Base-by-base conservation (phyloP, 1,140 invertebrate genomes). In the Cotesia glomerata region DNA sequence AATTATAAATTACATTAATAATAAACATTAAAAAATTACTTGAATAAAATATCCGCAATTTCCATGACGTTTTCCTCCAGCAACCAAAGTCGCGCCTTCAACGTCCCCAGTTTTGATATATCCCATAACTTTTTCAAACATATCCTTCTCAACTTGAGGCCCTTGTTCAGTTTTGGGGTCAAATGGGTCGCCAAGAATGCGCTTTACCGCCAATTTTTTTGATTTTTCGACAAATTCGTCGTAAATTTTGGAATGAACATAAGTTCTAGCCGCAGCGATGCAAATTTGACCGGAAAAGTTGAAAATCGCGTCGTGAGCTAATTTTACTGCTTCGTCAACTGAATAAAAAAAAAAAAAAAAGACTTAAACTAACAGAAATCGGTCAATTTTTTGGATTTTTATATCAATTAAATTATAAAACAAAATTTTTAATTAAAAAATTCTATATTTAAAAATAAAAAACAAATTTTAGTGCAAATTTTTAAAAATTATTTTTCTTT, bases 251-350 rank as follows among this genome's bases (percentile, higher is more conserved):
- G 88, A 90, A 67, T 94, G 91, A 3, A 94, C 92, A 80, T 91
- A 94, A 1, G 90, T 90, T 67, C 92, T 79, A 1, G 91, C 90
- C 2, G 90, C 92, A 72, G 92, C 92, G 81, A 90, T 90, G 78
- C 93, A 94, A 77, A 89, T 91, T 85, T 94, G 93, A 5, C 93
- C 93, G 75, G 91, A 88, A 77, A 93, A 93, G 75, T 89, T 86
- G 82, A 93, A 93, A 11, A 93, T 74, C 1, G 89, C 90, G 49
- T 87, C 82, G 73, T 91, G 88, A 16, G 91, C 88, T 69, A 89
- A 86, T 51, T 89, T 79, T 0, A 90, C 91, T 8, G 92, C 92
- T 66, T 89, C 74, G 61, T 91, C 90, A 76, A 94, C 90, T 92
- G 75, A 5, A 72, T 8, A 45, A 51, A 71, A 75, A 71, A 70